Base-by-base conservation (phyloP, 2,797 vertebrate genomes). In the Tenualosa thibaudeaui region DNA sequence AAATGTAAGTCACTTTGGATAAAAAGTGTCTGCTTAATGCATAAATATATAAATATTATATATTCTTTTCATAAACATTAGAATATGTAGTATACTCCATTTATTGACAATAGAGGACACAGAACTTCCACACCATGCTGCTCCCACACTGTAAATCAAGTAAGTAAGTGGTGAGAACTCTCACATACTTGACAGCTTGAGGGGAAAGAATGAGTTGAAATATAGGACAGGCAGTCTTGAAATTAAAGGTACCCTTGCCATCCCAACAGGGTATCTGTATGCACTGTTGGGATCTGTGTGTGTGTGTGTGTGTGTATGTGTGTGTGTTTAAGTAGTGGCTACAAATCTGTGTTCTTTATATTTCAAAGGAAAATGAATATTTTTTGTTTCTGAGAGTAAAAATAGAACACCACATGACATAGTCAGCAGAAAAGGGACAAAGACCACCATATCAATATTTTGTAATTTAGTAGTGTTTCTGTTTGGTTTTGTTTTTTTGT, bases 161-260 rank as follows among this genome's bases (percentile, higher is more conserved):
- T 86, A 46, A 40, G 31, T 31, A 31, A 31, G 31, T 31, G 31
- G 31, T 46, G 17, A 75, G 31, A 43, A 60, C 85, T 86, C 83
- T 62, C 49, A 78, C 82, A 68, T 60, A 43, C 87, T 86, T 31
- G 78, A 86, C 82, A 82, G 83, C 87, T 89, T 50, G n/a, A 78
- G 88, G 83, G 83, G 82, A 89, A 88, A 83, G 50, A 87, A 85
- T 85, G 46, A 87, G 85, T 86, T 91, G 88, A 89, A 89, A 91
- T 89, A 86, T 87, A 51, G 88, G 89, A 54, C 91, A 89, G 86
- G 68, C 68, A 62, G 89, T 86, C 88, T 87, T 84, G 46, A 83
- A 86, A 86, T 75, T 37, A 85, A 68, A 86, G 87, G 75, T 85
- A 89, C 83, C 43, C 22, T 26, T 78, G 82, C 86, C 86, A 86